phyloP scores from a whole-genome alignment of 2,888 invertebrate genomes.

The Scrobipalpa costella region DNA sequence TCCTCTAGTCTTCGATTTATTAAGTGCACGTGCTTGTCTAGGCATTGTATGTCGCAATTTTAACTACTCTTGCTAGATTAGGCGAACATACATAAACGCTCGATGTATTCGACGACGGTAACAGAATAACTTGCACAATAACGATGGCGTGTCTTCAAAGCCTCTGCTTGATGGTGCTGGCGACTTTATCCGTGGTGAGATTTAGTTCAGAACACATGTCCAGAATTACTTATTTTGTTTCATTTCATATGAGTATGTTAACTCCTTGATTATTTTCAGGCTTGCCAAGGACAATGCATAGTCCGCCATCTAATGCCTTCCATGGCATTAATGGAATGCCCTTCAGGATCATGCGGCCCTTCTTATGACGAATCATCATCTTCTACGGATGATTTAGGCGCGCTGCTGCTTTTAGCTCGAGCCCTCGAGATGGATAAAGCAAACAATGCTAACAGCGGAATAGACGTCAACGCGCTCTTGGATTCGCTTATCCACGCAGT shows the following conservation, averaged over 20 bases:
- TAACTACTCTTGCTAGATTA: not conserved
- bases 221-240: not conserved
- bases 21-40: conserved; percentile 3
- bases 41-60: not conserved
- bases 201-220: not conserved
- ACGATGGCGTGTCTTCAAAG: conserved; percentile 29
- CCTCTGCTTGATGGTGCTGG: conserved; percentile 32
- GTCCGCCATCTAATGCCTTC: conserved; percentile 29
- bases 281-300: conserved; percentile 42
- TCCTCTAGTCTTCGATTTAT: not conserved
- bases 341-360: not conserved
- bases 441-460: conserved; percentile 25
- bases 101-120: not conserved
- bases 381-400: conserved; percentile 37
- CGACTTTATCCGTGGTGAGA: conserved; percentile 47
- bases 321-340: conserved; percentile 19
- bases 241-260: too few species aligned
- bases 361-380: not conserved
- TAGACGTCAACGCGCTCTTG: conserved; percentile 55
- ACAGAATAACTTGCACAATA: conserved; percentile 13
- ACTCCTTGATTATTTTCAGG: conserved; percentile 38
- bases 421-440: conserved; percentile 38
- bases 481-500: conserved; percentile 63
- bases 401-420: conserved; percentile 39
- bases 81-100: conserved; percentile 2